Evolutionary conservation across 2,797 vertebrate genomes (phyloP), one percentile per base, ranked within the genome.

Genomic region (Alfaro cultratus): DNA sequence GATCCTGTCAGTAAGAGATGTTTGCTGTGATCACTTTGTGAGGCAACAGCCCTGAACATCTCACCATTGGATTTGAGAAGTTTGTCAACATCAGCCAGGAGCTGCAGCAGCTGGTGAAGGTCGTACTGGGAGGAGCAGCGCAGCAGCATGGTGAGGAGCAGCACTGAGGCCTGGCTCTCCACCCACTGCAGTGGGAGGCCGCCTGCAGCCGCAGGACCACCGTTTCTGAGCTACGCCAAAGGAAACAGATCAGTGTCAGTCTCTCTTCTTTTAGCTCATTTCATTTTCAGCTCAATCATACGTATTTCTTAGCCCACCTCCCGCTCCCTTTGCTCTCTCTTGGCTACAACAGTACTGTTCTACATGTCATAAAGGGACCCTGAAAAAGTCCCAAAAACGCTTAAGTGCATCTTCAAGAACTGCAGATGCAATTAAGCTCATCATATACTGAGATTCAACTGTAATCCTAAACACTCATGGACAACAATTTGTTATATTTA

Each of bases 51-150:
- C 11, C 8, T 11, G 43, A 70, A 0, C 1, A 8, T 51, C 88
- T 93, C 80, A 95, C 94, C 93, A 0, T 95, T 92, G 10, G 95
- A 95, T 41, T 95, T 96, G 75, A 97, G 96, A 62, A 95, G 86
- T 1, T 80, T 89, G 75, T 97, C 94, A 29, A 95, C 91, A 15
- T 96, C 96, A 1, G 96, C 95, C 39, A 98, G 90, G 1, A 99
- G 95, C 90, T 95, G 95, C 7, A 99, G 91, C 9, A 99, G 95
- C 26, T 95, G 96, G 16, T 96, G 91, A 55, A 98, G 89, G 84
- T 99, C 97, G 8, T 97, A 99, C 21, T 97, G 96, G 0, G 97
- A 98, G 31, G 84, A 83, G 76, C 97, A 96, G 47, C 97, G 96
- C 90, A 96, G 97, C 86, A 98, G 87, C 95, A 98, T 95, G 11